Base-by-base conservation (phyloP, 2,113 vertebrate species). In the Delphinapterus leucas region DNA sequence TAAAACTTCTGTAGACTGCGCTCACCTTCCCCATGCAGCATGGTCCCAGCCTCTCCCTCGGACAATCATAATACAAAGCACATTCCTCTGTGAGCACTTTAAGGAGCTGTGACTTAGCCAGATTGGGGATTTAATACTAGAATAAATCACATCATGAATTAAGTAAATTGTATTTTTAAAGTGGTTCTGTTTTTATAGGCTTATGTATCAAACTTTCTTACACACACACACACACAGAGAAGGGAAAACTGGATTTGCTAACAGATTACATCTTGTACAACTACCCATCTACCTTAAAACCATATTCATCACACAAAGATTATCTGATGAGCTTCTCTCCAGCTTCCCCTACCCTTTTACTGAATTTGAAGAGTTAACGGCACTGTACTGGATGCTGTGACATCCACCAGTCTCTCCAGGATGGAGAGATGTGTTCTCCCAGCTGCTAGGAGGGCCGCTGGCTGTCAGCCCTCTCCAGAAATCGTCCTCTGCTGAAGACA, bases 121-220 rank as follows among this genome's bases (percentile, higher is more conserved):
- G 70, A 67, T 82, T 82, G 77, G 11, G 67, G 76, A 93, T 49
- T 92, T 89, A 93, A 88, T 55, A 70, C 60, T 71, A 91, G 41
- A 92, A 80, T 84, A 96, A 96, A 92, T 93, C 67, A 92, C 44
- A 86, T 28, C 60, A 86, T 74, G 60, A 76, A 88, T 71, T 26
- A 67, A 49, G 49, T 41, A 96, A 93, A 93, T 20, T 70, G 14
- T 89, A 36, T 44, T 55, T 80, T 28, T 74, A 65, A 88, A 49
- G 47, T 11, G 17, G 53, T 83, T 83, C 74, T 87, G 12, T 33
- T 92, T 94, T 86, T 65, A 88, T 7, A 92, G 36, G 26, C 6
- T 81, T 92, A 71, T 73, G 23, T 76, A 65, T 49, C 60, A 92
- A 92, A 86, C 44, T 49, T 81, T 55, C 41, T 93, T 77, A 65